These are phyloP conservation scores for Atta colombica DNA, from an alignment of 1,140 invertebrate species.

Conservation along the genomic window DNA sequence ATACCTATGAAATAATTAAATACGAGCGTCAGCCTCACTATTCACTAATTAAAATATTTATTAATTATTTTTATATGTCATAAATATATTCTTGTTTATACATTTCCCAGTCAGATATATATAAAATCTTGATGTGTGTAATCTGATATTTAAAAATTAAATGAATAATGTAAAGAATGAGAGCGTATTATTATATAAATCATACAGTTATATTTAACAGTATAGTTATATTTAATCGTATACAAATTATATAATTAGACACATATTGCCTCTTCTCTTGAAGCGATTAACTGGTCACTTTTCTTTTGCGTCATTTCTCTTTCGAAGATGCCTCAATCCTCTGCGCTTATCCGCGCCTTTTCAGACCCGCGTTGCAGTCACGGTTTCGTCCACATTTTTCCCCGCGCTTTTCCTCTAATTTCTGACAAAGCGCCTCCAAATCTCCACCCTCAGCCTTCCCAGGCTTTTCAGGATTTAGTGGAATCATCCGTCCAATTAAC, in stretches of 20 bases:
- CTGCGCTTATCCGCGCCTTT: conserved; percentile 23
- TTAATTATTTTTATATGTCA: neutral
- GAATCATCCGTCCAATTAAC: conserved; percentile 77
- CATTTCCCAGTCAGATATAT: neutral
- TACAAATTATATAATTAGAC: neutral
- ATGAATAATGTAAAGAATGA: neutral
- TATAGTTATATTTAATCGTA: neutral
- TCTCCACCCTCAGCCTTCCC: conserved; percentile 48
- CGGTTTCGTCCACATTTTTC: conserved; percentile 11
- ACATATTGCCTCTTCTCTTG: neutral
- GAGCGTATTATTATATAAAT: neutral
- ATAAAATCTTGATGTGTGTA: neutral
- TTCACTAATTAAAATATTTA: neutral
- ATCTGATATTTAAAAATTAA: neutral
- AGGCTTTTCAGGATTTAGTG: conserved; percentile 70
- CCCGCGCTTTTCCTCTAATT: conserved; percentile 69
- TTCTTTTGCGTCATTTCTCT: neutral
- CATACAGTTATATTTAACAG: conserved; percentile 2
- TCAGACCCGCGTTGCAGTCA: conserved; percentile 1
- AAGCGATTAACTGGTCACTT: conserved; percentile 1
- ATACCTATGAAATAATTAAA: neutral
- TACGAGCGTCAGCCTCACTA: neutral
- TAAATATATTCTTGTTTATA: neutral
- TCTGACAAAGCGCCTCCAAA: conserved; percentile 66
- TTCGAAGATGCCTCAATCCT: conserved; percentile 7